Percentiles rank a stretch among this genome's conserved stretches.
These are phyloP conservation scores for Drosophila recens DNA, from an alignment of 2,888 invertebrate genomes.

Conservation along the genomic window DNA sequence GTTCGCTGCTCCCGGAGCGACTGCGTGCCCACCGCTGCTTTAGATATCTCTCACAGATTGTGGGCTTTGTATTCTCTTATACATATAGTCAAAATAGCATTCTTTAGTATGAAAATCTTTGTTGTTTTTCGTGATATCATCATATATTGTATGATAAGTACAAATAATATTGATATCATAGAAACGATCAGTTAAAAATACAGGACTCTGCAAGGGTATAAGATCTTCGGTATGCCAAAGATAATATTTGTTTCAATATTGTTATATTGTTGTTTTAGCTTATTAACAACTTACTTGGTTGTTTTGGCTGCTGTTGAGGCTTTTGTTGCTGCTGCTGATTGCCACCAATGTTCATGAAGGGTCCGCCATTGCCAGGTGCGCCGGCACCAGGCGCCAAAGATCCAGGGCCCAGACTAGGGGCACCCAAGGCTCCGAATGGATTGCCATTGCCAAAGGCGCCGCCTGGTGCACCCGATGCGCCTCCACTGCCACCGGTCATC, in stretches of 20 bases:
- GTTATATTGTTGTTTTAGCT: neutral
- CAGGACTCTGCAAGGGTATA: neutral
- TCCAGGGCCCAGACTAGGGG: slow-evolving; percentile 83
- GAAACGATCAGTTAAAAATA: neutral
- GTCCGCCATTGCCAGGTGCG: slow-evolving; percentile 82
- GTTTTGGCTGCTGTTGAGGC: slow-evolving; percentile 85
- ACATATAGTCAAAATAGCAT: too few species aligned
- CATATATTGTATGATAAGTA: too few species aligned
- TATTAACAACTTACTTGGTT: slow-evolving; percentile 88
- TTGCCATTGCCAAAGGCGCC: slow-evolving; percentile 81
- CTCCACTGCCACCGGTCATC: slow-evolving; percentile 77
- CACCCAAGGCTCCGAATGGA: slow-evolving; percentile 85
- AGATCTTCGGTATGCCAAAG: neutral
- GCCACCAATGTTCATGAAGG: slow-evolving; percentile 81
- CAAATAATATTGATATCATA: too few species aligned
- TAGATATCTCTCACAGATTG: too few species aligned
- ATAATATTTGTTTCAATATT: neutral
- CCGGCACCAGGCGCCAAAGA: slow-evolving; percentile 83
- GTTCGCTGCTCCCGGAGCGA: too few species aligned
- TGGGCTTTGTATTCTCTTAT: too few species aligned
- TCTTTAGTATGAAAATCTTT: too few species aligned
- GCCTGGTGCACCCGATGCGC: slow-evolving; percentile 85
- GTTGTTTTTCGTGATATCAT: too few species aligned
- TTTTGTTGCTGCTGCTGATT: slow-evolving; percentile 82
- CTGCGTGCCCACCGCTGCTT: too few species aligned